Evolutionary conservation across 37 sponge, comb jelly and placozoan species (phyloP).

Genomic region (Hexactinellida sp.): DNA sequence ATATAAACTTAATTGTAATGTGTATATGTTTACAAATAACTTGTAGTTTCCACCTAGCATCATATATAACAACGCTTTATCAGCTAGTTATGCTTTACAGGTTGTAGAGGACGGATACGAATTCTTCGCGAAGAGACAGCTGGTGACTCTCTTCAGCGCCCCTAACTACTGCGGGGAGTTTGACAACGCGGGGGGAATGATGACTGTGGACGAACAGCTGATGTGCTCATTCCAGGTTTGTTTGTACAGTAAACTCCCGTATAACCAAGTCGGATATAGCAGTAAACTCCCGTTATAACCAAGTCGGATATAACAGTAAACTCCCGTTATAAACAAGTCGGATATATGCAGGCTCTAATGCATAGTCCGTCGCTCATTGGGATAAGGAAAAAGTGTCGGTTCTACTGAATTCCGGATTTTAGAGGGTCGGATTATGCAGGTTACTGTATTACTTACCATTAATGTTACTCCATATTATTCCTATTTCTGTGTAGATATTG

Average conservation of each 20-base stretch:
- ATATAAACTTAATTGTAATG: background rate
- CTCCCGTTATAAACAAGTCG: too few relatives aligned
- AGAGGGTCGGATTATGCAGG: too few relatives aligned
- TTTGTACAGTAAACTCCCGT: background rate
- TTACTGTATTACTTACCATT: background rate
- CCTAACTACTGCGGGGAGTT: constrained; percentile 96
- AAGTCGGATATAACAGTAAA: too few relatives aligned
- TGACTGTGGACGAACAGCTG: constrained; percentile 89
- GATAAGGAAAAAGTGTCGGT: too few relatives aligned
- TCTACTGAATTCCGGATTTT: too few relatives aligned
- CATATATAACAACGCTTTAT: background rate
- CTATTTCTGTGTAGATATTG: constrained; percentile 59
- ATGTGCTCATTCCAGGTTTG: constrained; percentile 91
- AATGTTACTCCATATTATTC: background rate
- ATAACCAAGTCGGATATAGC: too few relatives aligned
- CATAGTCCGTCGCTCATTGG: too few relatives aligned
- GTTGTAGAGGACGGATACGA: constrained; percentile 94
- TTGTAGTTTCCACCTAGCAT: background rate
- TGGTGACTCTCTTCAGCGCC: constrained; percentile 88
- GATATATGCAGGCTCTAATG: too few relatives aligned
- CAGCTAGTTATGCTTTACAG: too few relatives aligned
- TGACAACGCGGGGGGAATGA: constrained; percentile 94
- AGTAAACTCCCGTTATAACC: too few relatives aligned
- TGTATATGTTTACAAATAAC: background rate
- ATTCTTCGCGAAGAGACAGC: constrained; percentile 90